phyloP scores from a whole-genome alignment of 2,113 vertebrate species.

The Dromaius novaehollandiae region DNA sequence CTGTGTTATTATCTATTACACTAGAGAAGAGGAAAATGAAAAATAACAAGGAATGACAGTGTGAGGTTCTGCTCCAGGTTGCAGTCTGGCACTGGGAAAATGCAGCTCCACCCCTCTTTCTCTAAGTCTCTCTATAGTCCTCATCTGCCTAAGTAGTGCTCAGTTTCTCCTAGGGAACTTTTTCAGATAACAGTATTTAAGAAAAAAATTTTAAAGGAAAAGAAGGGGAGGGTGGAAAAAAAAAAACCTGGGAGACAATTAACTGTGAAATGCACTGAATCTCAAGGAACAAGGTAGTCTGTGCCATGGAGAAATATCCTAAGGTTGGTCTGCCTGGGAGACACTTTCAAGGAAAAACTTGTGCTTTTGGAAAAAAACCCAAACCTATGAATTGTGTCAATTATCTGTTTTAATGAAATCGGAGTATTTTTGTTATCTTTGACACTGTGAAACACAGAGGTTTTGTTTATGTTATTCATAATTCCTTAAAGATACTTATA shows the following conservation, averaged over 20 bases:
- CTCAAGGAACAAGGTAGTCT: neutral
- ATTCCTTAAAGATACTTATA: neutral
- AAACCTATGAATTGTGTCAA: neutral
- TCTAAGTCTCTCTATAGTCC: neutral
- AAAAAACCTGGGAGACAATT: neutral
- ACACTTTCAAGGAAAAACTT: neutral
- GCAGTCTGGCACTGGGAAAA: neutral
- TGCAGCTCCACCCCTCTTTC: neutral
- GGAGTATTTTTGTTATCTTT: neutral
- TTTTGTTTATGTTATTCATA: neutral
- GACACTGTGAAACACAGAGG: neutral
- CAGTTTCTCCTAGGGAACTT: neutral
- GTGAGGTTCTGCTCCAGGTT: neutral
- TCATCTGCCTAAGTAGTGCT: neutral
- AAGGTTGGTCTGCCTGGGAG: neutral
- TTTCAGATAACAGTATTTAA: neutral
- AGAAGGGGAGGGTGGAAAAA: neutral
- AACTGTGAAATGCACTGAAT: neutral
- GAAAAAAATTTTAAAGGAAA: neutral
- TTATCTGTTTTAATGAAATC: neutral
- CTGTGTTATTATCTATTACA: neutral
- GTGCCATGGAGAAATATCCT: neutral
- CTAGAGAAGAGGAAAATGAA: conserved; percentile 23
- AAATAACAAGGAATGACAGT: neutral
- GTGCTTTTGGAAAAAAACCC: neutral